Evolutionary conservation across 2,113 vertebrate genomes (phyloP).

Genomic region (Neotoma lepida): DNA sequence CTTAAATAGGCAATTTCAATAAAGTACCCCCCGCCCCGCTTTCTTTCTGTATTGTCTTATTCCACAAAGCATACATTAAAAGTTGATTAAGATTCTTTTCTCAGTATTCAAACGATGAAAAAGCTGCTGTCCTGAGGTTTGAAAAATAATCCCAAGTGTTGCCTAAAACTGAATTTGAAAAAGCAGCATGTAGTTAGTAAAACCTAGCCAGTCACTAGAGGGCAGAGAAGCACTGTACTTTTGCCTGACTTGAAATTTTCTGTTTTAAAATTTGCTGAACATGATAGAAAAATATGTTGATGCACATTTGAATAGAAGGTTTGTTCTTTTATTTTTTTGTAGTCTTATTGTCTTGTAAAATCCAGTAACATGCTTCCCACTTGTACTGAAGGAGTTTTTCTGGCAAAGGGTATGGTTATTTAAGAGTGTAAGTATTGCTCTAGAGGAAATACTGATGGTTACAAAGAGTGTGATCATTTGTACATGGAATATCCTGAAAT

Average conservation of each 20-base stretch:
- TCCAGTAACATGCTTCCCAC: conserved; percentile 49
- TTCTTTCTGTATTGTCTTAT: conserved; percentile 16
- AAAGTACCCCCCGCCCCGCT: background rate
- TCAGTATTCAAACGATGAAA: conserved; percentile 1
- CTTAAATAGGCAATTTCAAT: background rate
- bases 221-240: conserved; percentile 80
- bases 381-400: conserved; percentile 64
- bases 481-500: conserved; percentile 28
- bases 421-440: conserved; percentile 24
- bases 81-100: background rate
- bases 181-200: background rate
- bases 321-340: background rate
- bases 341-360: conserved; percentile 61
- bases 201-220: conserved; percentile 80
- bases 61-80: conserved; percentile 11
- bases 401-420: conserved; percentile 62
- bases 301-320: conserved; percentile 12
- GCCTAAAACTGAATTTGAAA: background rate
- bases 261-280: conserved; percentile 66
- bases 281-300: conserved; percentile 41
- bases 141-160: background rate
- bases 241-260: conserved; percentile 50
- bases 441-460: conserved; percentile 57
- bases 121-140: background rate
- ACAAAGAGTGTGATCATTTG: background rate